These are phyloP conservation scores for Plodia interpunctella DNA, from an alignment of 1,140 invertebrate species.

Conservation along the genomic window DNA sequence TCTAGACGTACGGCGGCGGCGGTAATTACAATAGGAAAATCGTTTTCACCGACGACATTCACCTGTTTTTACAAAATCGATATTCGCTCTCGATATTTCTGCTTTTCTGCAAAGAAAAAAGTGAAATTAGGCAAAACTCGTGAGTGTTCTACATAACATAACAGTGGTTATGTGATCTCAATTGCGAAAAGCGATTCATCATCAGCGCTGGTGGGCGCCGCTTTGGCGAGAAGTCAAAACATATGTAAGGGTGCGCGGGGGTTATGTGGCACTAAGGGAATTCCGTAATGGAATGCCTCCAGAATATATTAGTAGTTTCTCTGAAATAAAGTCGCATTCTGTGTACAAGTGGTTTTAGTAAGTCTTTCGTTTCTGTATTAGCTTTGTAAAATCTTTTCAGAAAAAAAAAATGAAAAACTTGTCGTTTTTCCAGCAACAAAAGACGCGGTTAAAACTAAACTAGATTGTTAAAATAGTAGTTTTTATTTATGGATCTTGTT, in stretches of 20 bases:
- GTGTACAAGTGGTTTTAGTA: too few relatives aligned
- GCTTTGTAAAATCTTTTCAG: too few relatives aligned
- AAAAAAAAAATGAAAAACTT: too few relatives aligned
- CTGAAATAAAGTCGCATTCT: too few relatives aligned
- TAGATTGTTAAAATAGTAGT: too few relatives aligned
- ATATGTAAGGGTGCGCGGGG: slow-evolving; percentile 31
- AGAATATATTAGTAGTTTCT: neutral
- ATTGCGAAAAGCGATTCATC: slow-evolving; percentile 48
- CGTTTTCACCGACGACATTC: neutral
- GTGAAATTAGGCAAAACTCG: slow-evolving; percentile 55
- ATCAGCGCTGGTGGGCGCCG: slow-evolving; percentile 46
- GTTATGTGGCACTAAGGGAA: neutral
- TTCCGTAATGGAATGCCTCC: neutral
- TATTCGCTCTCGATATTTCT: slow-evolving; percentile 1
- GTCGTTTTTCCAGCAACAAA: too few relatives aligned
- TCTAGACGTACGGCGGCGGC: neutral
- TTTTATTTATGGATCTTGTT: too few relatives aligned
- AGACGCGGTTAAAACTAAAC: too few relatives aligned
- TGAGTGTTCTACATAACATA: slow-evolving; percentile 46
- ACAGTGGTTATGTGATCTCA: slow-evolving; percentile 46
- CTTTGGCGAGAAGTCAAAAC: slow-evolving; percentile 41
- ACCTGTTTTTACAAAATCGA: slow-evolving; percentile 4
- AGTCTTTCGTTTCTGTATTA: too few relatives aligned
- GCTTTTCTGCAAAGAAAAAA: slow-evolving; percentile 27
- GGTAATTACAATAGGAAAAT: slow-evolving; percentile 5